Conservation (phyloP, 1,140 invertebrate genomes). For the Drosophila pectinifera region DNA sequence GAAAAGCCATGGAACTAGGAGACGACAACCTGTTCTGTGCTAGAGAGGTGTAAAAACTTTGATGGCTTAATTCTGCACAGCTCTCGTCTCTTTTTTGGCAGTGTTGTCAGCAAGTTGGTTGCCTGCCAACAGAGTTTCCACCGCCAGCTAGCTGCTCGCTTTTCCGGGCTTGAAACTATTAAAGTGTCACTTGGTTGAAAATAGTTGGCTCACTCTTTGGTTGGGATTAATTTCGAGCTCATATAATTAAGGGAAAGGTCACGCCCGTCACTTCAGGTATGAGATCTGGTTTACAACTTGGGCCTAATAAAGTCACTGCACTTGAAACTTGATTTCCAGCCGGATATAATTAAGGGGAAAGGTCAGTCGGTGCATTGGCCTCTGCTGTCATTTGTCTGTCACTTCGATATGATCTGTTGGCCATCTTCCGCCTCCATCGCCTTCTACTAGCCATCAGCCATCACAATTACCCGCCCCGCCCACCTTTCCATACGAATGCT, state of each 20-base stretch:
- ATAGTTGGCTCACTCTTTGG: conserved; percentile 21
- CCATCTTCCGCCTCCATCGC: neutral
- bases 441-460: conserved; percentile 2
- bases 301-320: neutral
- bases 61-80: conserved; percentile 48
- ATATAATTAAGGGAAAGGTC: conserved; percentile 23
- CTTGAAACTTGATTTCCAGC: neutral
- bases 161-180: conserved; percentile 47
- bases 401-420: conserved; percentile 42
- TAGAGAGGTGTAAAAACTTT: conserved; percentile 48
- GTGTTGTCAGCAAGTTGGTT: conserved; percentile 51
- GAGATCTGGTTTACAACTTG: neutral
- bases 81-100: conserved; percentile 35
- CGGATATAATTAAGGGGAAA: neutral
- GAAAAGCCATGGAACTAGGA: neutral
- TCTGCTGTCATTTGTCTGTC: conserved; percentile 30
- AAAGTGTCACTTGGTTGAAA: conserved; percentile 39
- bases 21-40: conserved; percentile 34
- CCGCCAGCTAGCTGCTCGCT: neutral
- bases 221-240: conserved; percentile 25
- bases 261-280: neutral
- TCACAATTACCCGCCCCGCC: neutral
- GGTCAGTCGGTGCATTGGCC: conserved; percentile 16
- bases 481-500: conserved; percentile 3
- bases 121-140: conserved; percentile 39